Evolutionary conservation across 2,797 vertebrate genomes (phyloP).

Genomic region (Orestias chungarensis): DNA sequence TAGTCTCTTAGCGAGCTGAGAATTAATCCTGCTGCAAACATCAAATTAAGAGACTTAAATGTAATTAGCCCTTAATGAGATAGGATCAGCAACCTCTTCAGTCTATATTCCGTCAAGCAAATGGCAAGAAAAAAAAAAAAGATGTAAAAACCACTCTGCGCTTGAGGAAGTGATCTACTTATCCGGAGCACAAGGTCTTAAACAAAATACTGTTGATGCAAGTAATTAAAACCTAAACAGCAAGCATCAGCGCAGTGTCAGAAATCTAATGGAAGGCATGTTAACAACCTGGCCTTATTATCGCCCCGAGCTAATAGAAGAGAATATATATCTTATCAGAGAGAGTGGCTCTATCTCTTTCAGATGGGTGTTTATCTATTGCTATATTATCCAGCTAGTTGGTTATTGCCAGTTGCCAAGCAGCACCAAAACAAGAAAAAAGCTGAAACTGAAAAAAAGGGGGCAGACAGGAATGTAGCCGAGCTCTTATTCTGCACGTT

Average conservation of each 20-base stretch:
- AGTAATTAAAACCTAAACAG: conserved; percentile 2
- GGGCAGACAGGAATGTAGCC: conserved; percentile 40
- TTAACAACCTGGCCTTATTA: conserved; percentile 8
- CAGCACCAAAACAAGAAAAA: conserved; percentile 52
- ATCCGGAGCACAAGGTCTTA: not conserved
- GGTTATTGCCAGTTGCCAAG: conserved; percentile 64
- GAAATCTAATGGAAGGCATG: conserved; percentile 8
- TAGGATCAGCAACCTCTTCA: not conserved
- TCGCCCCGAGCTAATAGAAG: conserved; percentile 25
- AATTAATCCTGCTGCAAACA: not conserved
- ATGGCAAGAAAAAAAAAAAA: not conserved
- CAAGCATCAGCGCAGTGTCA: not conserved
- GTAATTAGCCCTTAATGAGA: not conserved
- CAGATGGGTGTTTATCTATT: conserved; percentile 56
- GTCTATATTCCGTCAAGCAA: not conserved
- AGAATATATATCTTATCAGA: conserved; percentile 48
- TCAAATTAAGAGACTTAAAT: not conserved
- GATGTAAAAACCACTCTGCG: not conserved
- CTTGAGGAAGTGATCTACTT: not conserved
- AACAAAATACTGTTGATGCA: conserved; percentile 3
- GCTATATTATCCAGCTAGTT: conserved; percentile 44
- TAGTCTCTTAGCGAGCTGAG: not conserved
- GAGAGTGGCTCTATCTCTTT: conserved; percentile 47
- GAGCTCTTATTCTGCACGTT: conserved; percentile 27
- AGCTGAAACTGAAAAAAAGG: conserved; percentile 34